phyloP scores from a whole-genome alignment of 2,888 invertebrate genomes.

The Leucophenga montana region DNA sequence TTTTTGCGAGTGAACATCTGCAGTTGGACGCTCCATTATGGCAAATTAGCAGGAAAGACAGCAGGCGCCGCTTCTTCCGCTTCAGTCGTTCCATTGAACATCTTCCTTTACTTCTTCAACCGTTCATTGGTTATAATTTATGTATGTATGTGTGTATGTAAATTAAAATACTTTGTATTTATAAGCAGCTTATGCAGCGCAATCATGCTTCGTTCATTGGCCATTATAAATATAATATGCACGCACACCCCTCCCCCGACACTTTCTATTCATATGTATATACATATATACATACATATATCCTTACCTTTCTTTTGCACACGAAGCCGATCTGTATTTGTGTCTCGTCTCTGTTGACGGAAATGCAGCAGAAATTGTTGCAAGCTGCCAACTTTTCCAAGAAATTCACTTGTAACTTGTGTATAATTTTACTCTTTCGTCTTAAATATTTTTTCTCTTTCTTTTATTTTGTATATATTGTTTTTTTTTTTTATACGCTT shows the following conservation, averaged over 20 bases:
- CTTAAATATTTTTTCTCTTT: too few relatives aligned
- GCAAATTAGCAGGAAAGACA: too few relatives aligned
- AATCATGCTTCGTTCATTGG: conserved; percentile 1
- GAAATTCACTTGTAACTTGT: too few relatives aligned
- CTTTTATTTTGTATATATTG: too few relatives aligned
- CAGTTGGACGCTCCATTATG: conserved; percentile 6
- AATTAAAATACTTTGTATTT: background rate
- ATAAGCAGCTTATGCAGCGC: background rate
- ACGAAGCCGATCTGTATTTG: background rate
- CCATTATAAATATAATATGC: conserved; percentile 17
- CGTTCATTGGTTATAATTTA: background rate
- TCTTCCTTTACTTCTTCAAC: too few relatives aligned
- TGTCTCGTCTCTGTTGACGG: too few relatives aligned
- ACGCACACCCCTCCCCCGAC: background rate
- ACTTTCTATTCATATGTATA: too few relatives aligned
- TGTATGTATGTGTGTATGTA: background rate
- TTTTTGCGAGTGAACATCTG: conserved; percentile 3
- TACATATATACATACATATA: too few relatives aligned
- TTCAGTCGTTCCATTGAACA: background rate
- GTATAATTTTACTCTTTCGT: too few relatives aligned
- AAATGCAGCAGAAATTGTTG: too few relatives aligned
- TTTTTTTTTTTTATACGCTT: too few relatives aligned
- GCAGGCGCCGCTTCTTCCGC: background rate
- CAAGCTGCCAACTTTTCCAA: too few relatives aligned
- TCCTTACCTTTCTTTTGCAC: conserved; percentile 21